Evolutionary conservation across 2,113 vertebrate species (phyloP).

Genomic region (Xerus inauris): DNA sequence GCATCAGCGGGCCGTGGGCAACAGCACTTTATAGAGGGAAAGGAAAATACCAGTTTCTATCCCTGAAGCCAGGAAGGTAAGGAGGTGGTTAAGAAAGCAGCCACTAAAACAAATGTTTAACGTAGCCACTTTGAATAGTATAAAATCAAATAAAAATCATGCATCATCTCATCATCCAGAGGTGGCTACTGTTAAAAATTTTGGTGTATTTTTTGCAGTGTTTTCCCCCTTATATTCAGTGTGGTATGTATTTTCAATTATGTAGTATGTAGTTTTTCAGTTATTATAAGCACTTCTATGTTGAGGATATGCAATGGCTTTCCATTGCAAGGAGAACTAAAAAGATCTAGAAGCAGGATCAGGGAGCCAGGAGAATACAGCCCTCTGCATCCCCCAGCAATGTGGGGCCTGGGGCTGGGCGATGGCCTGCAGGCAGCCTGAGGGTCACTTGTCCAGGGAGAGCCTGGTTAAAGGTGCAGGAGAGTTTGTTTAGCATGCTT

Average conservation of each 20-base stretch:
- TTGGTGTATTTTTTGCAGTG: not conserved
- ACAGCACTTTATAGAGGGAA: not conserved
- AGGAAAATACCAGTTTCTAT: accelerated
- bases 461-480: not conserved
- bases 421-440: accelerated
- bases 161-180: not conserved
- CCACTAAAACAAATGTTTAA: not conserved
- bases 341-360: not conserved
- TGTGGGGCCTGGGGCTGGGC: not conserved
- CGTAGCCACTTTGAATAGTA: not conserved
- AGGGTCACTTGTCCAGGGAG: not conserved
- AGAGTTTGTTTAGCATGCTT: accelerated
- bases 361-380: not conserved
- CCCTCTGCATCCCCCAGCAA: not conserved
- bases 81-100: not conserved
- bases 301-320: not conserved
- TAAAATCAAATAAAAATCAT: not conserved
- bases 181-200: not conserved
- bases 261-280: not conserved
- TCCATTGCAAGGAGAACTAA: not conserved
- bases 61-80: accelerated
- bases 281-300: not conserved
- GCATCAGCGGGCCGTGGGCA: not conserved
- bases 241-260: not conserved
- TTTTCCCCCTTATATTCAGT: not conserved